Conservation (phyloP, 2,797 vertebrate species). For the Gouania willdenowi region DNA sequence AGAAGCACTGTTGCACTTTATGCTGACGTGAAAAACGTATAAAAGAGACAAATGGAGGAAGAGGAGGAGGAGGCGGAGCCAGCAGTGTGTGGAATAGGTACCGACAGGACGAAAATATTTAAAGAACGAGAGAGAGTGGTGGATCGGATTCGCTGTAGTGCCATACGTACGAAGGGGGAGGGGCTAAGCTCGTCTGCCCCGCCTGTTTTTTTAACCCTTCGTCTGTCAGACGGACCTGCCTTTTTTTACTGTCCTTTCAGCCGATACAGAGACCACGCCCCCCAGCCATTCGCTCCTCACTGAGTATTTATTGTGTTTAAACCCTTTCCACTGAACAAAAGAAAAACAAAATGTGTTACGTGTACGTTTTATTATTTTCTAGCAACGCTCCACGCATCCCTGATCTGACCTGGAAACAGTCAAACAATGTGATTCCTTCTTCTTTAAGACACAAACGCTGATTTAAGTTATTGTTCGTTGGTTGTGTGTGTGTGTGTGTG, state of each 20-base stretch:
- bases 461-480: conserved; percentile 66
- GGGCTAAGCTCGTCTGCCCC: conserved; percentile 34
- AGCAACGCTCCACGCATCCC: conserved; percentile 65
- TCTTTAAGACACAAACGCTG: conserved; percentile 28
- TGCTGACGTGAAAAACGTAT: conserved; percentile 61
- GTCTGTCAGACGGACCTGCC: conserved; percentile 68
- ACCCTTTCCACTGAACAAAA: conserved; percentile 70
- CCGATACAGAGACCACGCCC: conserved; percentile 59
- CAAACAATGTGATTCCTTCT: conserved; percentile 58
- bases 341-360: conserved; percentile 49
- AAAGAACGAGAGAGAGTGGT: conserved; percentile 43
- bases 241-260: conserved; percentile 64
- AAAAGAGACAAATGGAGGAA: conserved; percentile 46
- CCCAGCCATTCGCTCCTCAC: conserved; percentile 65
- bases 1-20: conserved; percentile 99
- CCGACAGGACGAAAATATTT: conserved; percentile 51
- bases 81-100: conserved; percentile 76
- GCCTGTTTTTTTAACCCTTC: conserved; percentile 2
- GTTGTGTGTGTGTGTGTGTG: conserved; percentile 40
- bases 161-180: conserved; percentile 77
- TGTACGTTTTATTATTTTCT: conserved; percentile 64
- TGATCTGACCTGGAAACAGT: conserved; percentile 66
- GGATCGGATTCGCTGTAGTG: conserved; percentile 82
- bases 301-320: conserved; percentile 78
- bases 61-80: conserved; percentile 39